Evolutionary conservation across 37 sponge, comb jelly and placozoan genomes (phyloP).

Genomic region (Mnemiopsis leidyi): DNA sequence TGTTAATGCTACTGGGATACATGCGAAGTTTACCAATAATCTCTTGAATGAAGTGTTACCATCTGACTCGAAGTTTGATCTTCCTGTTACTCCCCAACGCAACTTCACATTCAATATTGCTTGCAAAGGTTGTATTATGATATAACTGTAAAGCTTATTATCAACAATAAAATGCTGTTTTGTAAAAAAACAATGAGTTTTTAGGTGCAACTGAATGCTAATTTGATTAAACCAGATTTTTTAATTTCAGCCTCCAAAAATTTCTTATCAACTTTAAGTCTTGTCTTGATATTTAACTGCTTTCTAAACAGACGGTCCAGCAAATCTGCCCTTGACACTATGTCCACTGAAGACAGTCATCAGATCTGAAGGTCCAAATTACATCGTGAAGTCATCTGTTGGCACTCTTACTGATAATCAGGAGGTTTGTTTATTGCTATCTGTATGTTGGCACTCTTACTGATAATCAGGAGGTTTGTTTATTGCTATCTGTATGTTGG

Average conservation of each 20-base stretch:
- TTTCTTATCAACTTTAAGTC: no score
- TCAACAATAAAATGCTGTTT: no score
- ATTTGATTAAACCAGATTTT: no score
- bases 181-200: no score
- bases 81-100: conserved; percentile 1
- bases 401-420: background rate
- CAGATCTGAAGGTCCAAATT: conserved; percentile 21
- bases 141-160: no score
- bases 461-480: background rate
- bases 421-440: background rate
- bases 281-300: no score
- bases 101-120: background rate
- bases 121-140: background rate
- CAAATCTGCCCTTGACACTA: background rate
- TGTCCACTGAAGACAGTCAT: conserved; percentile 9
- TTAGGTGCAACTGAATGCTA: no score
- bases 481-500: background rate
- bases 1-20: conserved; percentile 30
- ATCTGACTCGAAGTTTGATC: background rate
- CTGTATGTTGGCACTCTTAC: background rate
- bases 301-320: background rate
- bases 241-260: no score
- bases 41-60: background rate
- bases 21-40: background rate
- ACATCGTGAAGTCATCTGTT: background rate